Evolutionary conservation across 2,888 invertebrate genomes (phyloP).

Genomic region (Andrena dorsata): DNA sequence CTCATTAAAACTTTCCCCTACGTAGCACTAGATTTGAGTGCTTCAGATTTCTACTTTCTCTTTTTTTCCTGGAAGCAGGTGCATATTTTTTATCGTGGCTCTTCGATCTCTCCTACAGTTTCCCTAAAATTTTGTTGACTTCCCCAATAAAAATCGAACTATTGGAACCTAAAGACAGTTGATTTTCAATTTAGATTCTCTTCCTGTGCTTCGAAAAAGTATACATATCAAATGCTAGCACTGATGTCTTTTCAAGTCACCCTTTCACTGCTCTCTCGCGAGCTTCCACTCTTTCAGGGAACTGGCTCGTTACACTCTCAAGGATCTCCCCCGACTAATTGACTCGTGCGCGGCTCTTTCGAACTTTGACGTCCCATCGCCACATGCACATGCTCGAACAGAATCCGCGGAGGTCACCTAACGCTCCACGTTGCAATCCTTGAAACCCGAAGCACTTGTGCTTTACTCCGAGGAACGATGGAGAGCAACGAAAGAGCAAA

Average conservation of each 20-base stretch:
- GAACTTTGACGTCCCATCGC: constrained; percentile 20
- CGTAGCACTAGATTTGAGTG: not conserved
- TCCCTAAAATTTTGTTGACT: not conserved
- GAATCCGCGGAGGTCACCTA: constrained; percentile 1
- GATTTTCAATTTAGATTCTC: not conserved
- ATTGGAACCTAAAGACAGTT: not conserved
- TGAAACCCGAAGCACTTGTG: constrained; percentile 12
- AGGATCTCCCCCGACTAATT: constrained; percentile 28
- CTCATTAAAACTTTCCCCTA: too few species aligned
- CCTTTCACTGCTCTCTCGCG: not conserved
- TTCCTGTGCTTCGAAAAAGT: too few species aligned
- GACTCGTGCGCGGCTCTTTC: constrained; percentile 30
- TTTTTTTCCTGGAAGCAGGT: too few species aligned
- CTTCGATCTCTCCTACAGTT: not conserved
- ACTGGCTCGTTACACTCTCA: constrained; percentile 20
- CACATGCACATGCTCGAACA: not conserved
- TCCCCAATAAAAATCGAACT: not conserved
- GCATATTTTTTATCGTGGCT: not conserved
- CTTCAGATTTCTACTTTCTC: not conserved
- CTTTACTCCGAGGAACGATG: not conserved
- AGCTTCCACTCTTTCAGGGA: not conserved
- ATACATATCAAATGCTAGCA: not conserved
- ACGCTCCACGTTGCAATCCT: constrained; percentile 17
- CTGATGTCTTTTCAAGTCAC: not conserved
- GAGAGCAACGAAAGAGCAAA: not conserved